Evolutionary conservation across 2,888 invertebrate species (phyloP).

Genomic region (Dinocampus coccinellae): DNA sequence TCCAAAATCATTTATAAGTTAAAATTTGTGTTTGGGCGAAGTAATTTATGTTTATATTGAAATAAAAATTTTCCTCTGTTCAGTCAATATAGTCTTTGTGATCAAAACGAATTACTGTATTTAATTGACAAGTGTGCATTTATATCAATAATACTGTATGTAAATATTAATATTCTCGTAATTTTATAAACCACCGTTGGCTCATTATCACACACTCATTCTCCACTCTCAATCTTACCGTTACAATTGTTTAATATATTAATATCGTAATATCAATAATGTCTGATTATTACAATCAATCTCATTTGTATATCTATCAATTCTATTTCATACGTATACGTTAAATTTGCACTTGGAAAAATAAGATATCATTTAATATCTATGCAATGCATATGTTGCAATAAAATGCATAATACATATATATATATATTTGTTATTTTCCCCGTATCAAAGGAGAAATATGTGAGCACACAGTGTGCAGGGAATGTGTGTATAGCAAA

Average conservation of each 20-base stretch:
- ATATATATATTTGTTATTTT: background rate
- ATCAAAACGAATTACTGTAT: conserved; percentile 10
- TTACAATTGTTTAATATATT: no score
- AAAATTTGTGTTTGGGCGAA: no score
- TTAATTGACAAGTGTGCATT: conserved; percentile 1
- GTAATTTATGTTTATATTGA: no score
- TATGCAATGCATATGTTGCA: no score
- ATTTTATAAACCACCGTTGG: background rate
- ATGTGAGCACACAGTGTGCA: conserved; percentile 7
- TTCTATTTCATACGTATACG: no score
- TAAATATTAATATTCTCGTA: conserved; percentile 4
- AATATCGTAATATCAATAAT: background rate
- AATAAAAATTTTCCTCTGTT: no score
- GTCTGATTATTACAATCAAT: background rate
- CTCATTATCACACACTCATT: no score
- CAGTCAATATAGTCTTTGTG: background rate
- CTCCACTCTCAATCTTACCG: background rate
- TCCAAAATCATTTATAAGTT: no score
- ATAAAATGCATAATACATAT: background rate
- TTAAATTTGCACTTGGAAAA: no score
- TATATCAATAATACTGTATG: conserved; percentile 22
- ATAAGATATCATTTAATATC: no score
- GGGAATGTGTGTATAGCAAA: conserved; percentile 8
- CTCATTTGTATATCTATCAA: no score
- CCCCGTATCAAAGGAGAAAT: background rate